Evolutionary conservation across 2,888 invertebrate genomes (phyloP).

Genomic region (Corbicula japonica): DNA sequence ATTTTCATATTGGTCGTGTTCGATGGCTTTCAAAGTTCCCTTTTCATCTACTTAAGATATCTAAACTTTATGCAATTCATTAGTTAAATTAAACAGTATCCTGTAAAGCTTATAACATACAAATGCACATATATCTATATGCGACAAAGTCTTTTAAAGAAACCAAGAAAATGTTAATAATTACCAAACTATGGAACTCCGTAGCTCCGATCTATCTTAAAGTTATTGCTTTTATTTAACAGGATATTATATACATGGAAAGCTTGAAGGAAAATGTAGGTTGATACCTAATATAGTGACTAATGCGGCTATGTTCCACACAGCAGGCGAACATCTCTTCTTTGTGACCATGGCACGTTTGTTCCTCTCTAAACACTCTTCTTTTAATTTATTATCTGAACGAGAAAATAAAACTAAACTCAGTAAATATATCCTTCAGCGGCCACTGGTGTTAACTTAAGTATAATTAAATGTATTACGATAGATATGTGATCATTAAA

Average conservation of each 20-base stretch:
- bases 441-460: background rate
- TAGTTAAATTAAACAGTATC: too few relatives aligned
- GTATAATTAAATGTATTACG: background rate
- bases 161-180: background rate
- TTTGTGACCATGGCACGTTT: conserved; percentile 3
- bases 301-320: conserved; percentile 5
- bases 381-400: background rate
- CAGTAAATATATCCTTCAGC: background rate
- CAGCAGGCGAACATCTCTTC: background rate
- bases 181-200: background rate
- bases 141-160: too few relatives aligned
- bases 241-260: background rate
- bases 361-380: background rate
- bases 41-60: too few relatives aligned
- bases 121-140: background rate
- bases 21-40: too few relatives aligned
- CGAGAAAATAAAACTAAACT: background rate
- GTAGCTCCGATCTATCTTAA: too few relatives aligned
- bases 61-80: too few relatives aligned
- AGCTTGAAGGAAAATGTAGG: background rate
- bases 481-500: background rate
- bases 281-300: conserved; percentile 15
- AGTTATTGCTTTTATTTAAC: too few relatives aligned
- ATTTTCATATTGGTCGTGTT: too few relatives aligned
- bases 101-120: background rate